phyloP scores from a whole-genome alignment of 2,113 vertebrate species.

The Gallinago paraguaiae region DNA sequence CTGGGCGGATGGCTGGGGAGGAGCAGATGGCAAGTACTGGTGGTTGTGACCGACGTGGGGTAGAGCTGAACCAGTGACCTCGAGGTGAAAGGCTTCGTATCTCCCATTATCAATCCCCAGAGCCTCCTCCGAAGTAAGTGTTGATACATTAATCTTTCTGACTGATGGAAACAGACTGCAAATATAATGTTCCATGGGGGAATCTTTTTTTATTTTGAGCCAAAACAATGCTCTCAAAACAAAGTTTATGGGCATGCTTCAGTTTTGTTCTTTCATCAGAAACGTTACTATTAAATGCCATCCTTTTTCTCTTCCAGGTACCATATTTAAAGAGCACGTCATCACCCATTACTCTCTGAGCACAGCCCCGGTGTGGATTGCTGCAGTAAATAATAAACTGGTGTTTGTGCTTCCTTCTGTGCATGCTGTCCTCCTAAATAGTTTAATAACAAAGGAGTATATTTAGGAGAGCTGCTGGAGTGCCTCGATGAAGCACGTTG shows the following conservation, averaged over 20 bases:
- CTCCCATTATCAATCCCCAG: constrained; percentile 45
- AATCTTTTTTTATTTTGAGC: not conserved
- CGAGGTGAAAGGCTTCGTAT: constrained; percentile 35
- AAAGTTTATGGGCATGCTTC: not conserved
- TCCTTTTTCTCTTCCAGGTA: not conserved
- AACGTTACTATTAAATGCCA: not conserved
- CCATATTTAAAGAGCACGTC: not conserved
- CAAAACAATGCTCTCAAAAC: not conserved
- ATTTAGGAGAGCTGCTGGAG: constrained; percentile 60
- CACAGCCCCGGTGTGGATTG: not conserved
- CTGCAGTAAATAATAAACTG: constrained; percentile 47
- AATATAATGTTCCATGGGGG: constrained; percentile 1
- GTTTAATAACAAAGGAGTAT: constrained; percentile 64
- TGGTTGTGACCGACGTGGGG: not conserved
- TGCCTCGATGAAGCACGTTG: constrained; percentile 59
- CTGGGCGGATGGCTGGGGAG: not conserved
- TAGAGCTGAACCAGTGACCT: constrained; percentile 60
- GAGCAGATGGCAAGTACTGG: constrained; percentile 51
- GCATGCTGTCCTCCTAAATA: constrained; percentile 48
- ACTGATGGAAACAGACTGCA: constrained; percentile 53
- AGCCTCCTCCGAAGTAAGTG: not conserved
- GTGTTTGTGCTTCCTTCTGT: constrained; percentile 18
- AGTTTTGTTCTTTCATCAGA: not conserved
- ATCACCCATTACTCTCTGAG: not conserved
- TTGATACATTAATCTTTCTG: constrained; percentile 57